Evolutionary conservation across 2,797 vertebrate species (phyloP), one percentile per base, ranked within the genome.

Genomic region (Uromys caudimaculatus): DNA sequence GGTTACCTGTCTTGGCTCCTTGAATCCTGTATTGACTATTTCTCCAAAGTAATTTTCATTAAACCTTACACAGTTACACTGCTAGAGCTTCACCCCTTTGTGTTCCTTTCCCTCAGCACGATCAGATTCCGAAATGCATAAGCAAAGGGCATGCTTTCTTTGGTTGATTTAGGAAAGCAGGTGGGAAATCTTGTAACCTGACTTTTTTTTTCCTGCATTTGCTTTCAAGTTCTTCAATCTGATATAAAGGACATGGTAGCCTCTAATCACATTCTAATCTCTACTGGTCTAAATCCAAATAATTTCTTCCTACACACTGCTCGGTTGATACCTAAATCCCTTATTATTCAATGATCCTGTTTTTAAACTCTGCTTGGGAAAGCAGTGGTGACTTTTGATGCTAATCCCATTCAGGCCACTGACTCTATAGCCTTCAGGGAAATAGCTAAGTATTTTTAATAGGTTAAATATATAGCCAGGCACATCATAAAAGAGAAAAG

Each of bases 321-420:
- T 96, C 84, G n/a, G 92, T 94, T 93, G 94, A 97, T 89, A 89
- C 27, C 97, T 97, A 98, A 97, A 97, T 98, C 97, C 92, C 91
- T 96, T 97, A 98, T 97, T 97, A 97, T 86, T 97, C 89, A 97
- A 82, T 95, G 97, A 97, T 88, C 4, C 0, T 81, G 93, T 97
- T 98, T 98, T 98, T 97, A 96, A 97, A 95, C 95, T 97, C 95
- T 83, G 94, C 76, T 91, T 93, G 89, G 94, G 97, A 98, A 98
- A 97, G 93, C 90, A 97, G 95, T 62, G 29, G 82, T 77, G 97
- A 96, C 60, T 87, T 97, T 96, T 97, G 85, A 94, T 93, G 95
- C 89, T 97, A 97, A 98, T 97, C 89, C 88, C 98, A 77, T 84
- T 90, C 95, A 97, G 77, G 78, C 47, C 95, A 96, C 76, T 90